Evolutionary conservation across 1,140 invertebrate species (phyloP), one percentile per base, ranked within the genome.

Genomic region (Leptinotarsa texana): DNA sequence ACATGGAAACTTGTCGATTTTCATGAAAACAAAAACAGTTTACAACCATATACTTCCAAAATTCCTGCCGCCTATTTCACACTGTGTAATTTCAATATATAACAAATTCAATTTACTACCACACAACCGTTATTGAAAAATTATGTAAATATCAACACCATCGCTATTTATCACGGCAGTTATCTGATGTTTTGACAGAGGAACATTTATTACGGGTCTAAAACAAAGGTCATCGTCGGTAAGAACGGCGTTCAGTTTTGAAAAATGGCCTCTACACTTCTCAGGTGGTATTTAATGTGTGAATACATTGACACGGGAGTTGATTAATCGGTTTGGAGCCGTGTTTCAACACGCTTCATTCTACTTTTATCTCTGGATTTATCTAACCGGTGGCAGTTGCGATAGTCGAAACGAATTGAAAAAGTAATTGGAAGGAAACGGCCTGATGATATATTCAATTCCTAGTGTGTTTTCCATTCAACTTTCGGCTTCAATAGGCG

Each of bases 301-400:
- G 68, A 69, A 69, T 69, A 69, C 68, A 69, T 69, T 69, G 68
- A 69, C 68, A 69, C 68, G 68, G 47, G 42, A 17, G 68, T 17
- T 69, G 68, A 69, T 69, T 69, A 48, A 69, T 69, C n/a, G 68
- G n/a, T 42, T 49, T 13, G 24, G 15, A 13, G 21, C 6, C 68
- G 68, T 49, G 33, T 69, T 69, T 69, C 68, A 69, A 69, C 68
- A 49, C 68, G 11, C 5, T 67, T 47, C 68, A 17, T 17, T 21
- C 47, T 49, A 69, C 11, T 51, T 48, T 69, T 69, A 69, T 69
- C 68, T 24, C 33, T n/a, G 68, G 68, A 65, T n/a, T 65, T 33
- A 65, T 65, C 63, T 65, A 21, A 65, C 63, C 63, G 11, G 63
- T 65, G 63, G 63, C 63, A 24, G 63, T 65, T 65, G 21, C 13